A percentile compares a stretch with the other conserved stretches of the same genome.
Conservation (phyloP, 2,888 invertebrate genomes). For the Drosophila formosana region DNA sequence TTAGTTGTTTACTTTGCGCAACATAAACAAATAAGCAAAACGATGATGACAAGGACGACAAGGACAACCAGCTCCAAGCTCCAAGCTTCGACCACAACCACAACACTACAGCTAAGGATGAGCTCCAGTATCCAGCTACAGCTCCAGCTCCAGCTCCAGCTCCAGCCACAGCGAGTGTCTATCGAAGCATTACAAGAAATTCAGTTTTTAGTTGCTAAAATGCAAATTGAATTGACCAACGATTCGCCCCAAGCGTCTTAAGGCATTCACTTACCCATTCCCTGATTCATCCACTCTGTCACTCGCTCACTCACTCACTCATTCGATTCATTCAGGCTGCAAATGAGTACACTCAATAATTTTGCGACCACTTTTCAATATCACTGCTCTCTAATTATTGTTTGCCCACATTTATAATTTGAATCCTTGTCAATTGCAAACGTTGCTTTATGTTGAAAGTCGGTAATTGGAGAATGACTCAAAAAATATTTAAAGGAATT, state of each 20-base stretch:
- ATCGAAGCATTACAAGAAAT: constrained; percentile 64
- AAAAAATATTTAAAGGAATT: no score
- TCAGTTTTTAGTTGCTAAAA: constrained; percentile 56
- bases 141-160: no score
- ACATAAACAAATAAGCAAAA: constrained; percentile 79
- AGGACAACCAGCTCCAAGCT: constrained; percentile 14
- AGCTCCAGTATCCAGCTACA: not conserved
- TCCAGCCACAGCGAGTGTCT: constrained; percentile 21
- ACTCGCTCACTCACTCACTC: not conserved
- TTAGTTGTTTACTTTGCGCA: constrained; percentile 80
- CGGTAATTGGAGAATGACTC: no score
- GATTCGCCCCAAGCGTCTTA: constrained; percentile 35
- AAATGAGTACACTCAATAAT: constrained; percentile 36
- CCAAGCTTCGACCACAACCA: constrained; percentile 1
- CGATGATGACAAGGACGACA: constrained; percentile 36
- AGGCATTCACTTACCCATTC: constrained; percentile 13
- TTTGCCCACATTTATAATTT: not conserved
- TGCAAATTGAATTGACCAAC: constrained; percentile 68
- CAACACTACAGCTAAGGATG: constrained; percentile 5
- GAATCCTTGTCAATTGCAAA: not conserved
- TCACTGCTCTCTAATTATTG: not conserved
- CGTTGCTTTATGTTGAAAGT: not conserved
- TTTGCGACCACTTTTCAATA: constrained; percentile 1
- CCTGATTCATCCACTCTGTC: not conserved
- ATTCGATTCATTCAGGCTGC: constrained; percentile 23